Evolutionary conservation across 2,888 invertebrate genomes (phyloP).

Genomic region (Polydesmus complanatus): DNA sequence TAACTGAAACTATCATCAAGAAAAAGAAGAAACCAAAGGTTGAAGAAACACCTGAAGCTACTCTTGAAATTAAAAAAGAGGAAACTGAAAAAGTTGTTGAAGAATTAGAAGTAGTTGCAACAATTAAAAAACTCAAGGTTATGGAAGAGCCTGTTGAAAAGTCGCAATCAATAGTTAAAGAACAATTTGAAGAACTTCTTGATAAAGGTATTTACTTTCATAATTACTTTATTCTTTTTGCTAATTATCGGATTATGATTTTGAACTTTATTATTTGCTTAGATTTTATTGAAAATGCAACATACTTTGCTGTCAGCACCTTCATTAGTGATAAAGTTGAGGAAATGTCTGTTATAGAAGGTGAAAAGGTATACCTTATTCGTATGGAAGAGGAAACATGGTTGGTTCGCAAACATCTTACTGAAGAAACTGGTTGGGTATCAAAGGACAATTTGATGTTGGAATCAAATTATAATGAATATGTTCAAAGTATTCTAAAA

Average conservation of each 20-base stretch:
- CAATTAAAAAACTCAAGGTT: slow-evolving; percentile 8
- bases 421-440: slow-evolving; percentile 87
- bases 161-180: slow-evolving; percentile 15
- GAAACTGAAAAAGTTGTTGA: not conserved
- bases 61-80: not conserved
- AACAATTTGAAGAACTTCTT: slow-evolving; percentile 20
- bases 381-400: slow-evolving; percentile 85
- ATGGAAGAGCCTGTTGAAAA: slow-evolving; percentile 12
- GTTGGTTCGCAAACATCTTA: slow-evolving; percentile 76
- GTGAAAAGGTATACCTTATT: slow-evolving; percentile 70
- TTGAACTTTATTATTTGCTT: not conserved
- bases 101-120: slow-evolving; percentile 18
- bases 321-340: slow-evolving; percentile 73
- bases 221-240: not conserved
- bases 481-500: slow-evolving; percentile 72
- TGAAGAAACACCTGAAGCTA: slow-evolving; percentile 16
- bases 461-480: slow-evolving; percentile 61
- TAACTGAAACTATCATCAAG: slow-evolving; percentile 9
- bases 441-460: slow-evolving; percentile 77
- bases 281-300: slow-evolving; percentile 46
- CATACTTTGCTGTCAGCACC: slow-evolving; percentile 54
- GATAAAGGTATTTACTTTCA: not conserved
- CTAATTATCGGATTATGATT: not conserved
- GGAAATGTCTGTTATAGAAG: slow-evolving; percentile 76
- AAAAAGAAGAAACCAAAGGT: slow-evolving; percentile 14